Evolutionary conservation across 2,113 vertebrate species (phyloP).

Genomic region (Nestor notabilis): DNA sequence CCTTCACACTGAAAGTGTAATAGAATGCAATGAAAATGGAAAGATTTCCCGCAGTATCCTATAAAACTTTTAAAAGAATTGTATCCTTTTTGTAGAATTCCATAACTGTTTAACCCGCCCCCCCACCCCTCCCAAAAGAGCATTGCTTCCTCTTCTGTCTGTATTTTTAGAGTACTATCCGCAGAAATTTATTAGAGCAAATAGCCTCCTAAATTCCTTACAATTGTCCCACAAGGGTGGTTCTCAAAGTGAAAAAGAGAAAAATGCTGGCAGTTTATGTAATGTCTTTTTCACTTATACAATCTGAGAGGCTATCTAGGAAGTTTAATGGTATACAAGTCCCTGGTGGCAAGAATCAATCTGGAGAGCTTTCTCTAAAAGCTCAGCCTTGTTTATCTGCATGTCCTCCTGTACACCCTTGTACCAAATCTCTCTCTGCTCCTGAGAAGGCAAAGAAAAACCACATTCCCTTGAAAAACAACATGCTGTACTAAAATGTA

Average conservation of each 20-base stretch:
- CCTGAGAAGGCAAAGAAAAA: neutral
- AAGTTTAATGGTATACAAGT: neutral
- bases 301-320: neutral
- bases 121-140: neutral
- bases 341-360: conserved; percentile 2
- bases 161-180: conserved; percentile 15
- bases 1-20: neutral
- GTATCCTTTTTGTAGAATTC: neutral
- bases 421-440: neutral
- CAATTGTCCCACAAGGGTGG: conserved; percentile 11
- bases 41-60: neutral
- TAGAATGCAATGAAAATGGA: neutral
- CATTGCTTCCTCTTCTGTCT: neutral
- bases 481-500: neutral
- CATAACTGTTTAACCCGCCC: neutral
- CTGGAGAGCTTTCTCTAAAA: neutral
- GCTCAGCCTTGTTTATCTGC: neutral
- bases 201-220: conserved; percentile 24
- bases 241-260: conserved; percentile 34
- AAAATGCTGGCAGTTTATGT: conserved; percentile 21
- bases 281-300: conserved; percentile 28
- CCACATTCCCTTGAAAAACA: neutral
- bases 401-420: neutral
- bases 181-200: neutral
- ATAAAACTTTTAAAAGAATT: neutral